Conservation (phyloP, 2,113 vertebrate species). For the Oenanthe oenanthe region DNA sequence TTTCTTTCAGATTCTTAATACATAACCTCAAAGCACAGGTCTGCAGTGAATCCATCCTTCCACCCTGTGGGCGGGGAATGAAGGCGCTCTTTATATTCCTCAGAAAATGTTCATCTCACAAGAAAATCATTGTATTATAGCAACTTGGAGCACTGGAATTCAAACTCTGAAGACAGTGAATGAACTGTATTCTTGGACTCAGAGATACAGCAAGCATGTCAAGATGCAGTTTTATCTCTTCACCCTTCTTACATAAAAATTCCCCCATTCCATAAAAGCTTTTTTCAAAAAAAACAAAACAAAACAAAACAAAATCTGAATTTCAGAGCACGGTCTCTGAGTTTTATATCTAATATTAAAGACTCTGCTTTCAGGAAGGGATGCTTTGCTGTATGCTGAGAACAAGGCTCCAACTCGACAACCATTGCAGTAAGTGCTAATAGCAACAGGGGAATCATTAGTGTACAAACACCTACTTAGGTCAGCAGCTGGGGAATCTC, state of each 20-base stretch:
- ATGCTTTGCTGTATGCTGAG: background rate
- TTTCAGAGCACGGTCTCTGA: background rate
- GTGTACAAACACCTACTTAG: background rate
- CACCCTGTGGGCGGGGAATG: constrained; percentile 13
- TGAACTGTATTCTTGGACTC: constrained; percentile 30
- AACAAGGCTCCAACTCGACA: background rate
- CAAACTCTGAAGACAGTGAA: background rate
- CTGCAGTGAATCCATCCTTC: constrained; percentile 49
- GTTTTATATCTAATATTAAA: background rate
- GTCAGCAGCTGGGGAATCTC: background rate
- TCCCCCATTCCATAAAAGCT: background rate
- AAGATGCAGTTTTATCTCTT: background rate
- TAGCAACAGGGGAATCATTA: background rate
- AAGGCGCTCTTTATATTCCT: constrained; percentile 43
- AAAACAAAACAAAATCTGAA: background rate
- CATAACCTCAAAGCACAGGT: constrained; percentile 58
- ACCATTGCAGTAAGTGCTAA: background rate
- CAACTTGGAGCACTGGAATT: constrained; percentile 30
- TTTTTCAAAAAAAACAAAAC: background rate
- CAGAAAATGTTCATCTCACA: constrained; percentile 46
- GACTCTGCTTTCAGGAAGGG: background rate
- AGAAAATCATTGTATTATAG: constrained; percentile 53
- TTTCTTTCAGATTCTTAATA: constrained; percentile 57
- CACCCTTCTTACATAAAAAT: background rate
- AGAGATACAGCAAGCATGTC: background rate